Evolutionary conservation across 1,140 invertebrate species (phyloP).

Genomic region (Plodia interpunctella): DNA sequence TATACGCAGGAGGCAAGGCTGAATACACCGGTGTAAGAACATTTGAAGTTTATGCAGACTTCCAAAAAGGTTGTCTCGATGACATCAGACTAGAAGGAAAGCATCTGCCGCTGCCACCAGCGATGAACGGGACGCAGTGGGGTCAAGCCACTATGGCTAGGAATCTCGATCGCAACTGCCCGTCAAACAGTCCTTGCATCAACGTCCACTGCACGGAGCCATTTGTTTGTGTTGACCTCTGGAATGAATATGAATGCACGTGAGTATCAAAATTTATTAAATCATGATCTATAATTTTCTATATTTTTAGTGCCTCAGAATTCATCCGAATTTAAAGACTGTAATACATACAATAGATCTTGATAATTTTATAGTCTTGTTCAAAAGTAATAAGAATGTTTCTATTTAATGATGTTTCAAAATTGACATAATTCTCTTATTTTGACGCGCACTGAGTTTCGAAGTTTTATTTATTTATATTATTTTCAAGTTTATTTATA

Average conservation of each 20-base stretch:
- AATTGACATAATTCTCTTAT: slow-evolving; percentile 13
- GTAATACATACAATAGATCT: background rate
- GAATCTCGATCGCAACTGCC: slow-evolving; percentile 93
- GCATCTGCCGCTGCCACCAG: slow-evolving; percentile 92
- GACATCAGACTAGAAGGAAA: slow-evolving; percentile 91
- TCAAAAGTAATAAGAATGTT: background rate
- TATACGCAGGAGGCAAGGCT: slow-evolving; percentile 96
- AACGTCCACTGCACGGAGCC: slow-evolving; percentile 94
- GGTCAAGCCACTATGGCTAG: slow-evolving; percentile 94
- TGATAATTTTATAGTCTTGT: background rate
- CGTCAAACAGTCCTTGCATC: slow-evolving; percentile 95
- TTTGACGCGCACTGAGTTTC: slow-evolving; percentile 59
- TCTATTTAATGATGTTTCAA: background rate
- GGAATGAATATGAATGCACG: slow-evolving; percentile 98
- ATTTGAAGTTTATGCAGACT: slow-evolving; percentile 96
- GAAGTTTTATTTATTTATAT: slow-evolving; percentile 15
- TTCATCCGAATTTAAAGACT: too few relatives aligned
- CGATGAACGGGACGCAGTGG: slow-evolving; percentile 96
- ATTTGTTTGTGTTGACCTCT: slow-evolving; percentile 97
- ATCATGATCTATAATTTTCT: slow-evolving; percentile 14
- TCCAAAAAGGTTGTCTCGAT: slow-evolving; percentile 86
- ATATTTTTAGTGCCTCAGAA: too few relatives aligned
- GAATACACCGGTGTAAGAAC: slow-evolving; percentile 95
- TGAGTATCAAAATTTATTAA: slow-evolving; percentile 79
- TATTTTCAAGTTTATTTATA: slow-evolving; percentile 12